These are phyloP conservation scores for Pissodes strobi DNA, from an alignment of 1,140 invertebrate species.

Conservation along the genomic window DNA sequence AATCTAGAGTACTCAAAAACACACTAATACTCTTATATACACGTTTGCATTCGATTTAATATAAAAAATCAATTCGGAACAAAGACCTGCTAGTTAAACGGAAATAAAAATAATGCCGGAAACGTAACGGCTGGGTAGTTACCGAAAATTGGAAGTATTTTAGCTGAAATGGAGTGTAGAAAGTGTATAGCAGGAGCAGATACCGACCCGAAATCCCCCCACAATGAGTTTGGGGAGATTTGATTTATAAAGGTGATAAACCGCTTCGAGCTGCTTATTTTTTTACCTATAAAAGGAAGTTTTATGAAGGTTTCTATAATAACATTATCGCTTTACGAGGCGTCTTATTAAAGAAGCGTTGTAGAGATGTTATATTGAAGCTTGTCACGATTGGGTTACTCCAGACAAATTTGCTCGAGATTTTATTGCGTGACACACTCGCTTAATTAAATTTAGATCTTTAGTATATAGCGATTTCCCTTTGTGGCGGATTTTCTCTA, in stretches of 20 bases:
- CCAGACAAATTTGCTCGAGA: background rate
- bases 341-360: conserved; percentile 23
- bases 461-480: no score
- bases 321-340: conserved; percentile 29
- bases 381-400: conserved; percentile 13
- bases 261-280: conserved; percentile 23
- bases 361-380: conserved; percentile 7
- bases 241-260: conserved; percentile 25
- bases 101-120: conserved; percentile 26
- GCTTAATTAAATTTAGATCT: no score
- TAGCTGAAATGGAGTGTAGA: conserved; percentile 22
- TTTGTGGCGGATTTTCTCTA: no score
- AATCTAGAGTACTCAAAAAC: no score
- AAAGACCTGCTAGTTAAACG: conserved; percentile 16
- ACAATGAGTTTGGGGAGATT: conserved; percentile 13
- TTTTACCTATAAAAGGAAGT: conserved; percentile 23
- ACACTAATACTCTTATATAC: no score
- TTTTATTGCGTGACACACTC: no score
- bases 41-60: background rate
- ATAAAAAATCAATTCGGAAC: background rate
- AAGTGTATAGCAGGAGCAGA: conserved; percentile 15
- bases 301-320: conserved; percentile 23
- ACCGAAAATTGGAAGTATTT: conserved; percentile 31
- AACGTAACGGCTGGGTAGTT: conserved; percentile 20
- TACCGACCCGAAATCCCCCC: conserved; percentile 16